phyloP scores from a whole-genome alignment of 2,113 vertebrate species.

The Ranitomeya variabilis region DNA sequence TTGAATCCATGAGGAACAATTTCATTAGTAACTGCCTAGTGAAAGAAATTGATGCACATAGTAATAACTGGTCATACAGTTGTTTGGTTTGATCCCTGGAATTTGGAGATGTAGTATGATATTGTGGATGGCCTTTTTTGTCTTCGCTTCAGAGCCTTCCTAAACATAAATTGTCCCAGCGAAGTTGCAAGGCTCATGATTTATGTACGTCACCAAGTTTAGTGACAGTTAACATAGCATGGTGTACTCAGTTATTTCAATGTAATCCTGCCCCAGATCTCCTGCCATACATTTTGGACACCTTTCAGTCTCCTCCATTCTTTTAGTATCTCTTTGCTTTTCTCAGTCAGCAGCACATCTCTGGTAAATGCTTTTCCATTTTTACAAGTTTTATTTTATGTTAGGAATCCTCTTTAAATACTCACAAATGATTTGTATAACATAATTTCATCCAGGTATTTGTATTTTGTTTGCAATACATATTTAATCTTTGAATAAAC shows the following conservation, averaged over 20 bases:
- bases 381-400: too few relatives aligned
- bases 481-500: not conserved
- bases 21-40: not conserved
- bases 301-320: too few relatives aligned
- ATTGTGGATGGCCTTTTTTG: not conserved
- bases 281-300: too few relatives aligned
- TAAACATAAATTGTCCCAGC: not conserved
- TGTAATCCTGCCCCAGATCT: not conserved
- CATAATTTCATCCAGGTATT: not conserved
- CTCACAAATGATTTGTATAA: not conserved
- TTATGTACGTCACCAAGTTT: not conserved
- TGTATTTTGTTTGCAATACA: not conserved
- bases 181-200: not conserved
- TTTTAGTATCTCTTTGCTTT: too few relatives aligned
- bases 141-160: not conserved
- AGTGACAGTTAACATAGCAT: not conserved
- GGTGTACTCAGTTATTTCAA: not conserved
- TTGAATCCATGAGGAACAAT: not conserved
- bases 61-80: not conserved
- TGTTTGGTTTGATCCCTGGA: not conserved
- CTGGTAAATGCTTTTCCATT: too few relatives aligned
- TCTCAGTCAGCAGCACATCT: too few relatives aligned
- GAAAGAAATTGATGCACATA: not conserved
- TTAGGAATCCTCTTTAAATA: not conserved
- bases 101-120: not conserved